phyloP scores from a whole-genome alignment of 2,888 invertebrate genomes.

The Desoria tigrina region DNA sequence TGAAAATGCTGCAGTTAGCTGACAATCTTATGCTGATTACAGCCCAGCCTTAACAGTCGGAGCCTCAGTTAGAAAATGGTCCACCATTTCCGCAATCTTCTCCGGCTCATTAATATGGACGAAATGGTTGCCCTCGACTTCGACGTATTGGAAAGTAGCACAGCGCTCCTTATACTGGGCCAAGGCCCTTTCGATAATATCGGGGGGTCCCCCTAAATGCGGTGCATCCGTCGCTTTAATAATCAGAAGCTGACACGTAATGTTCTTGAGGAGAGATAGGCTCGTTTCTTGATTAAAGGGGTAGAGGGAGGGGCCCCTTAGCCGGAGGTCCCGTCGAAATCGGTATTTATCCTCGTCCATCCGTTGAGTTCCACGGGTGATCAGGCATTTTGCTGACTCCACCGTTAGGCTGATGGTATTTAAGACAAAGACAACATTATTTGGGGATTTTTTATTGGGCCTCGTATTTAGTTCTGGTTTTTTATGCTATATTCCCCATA shows the following conservation, averaged over 20 bases:
- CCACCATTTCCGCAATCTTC: slow-evolving; percentile 34
- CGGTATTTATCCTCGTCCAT: slow-evolving; percentile 41
- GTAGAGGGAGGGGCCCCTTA: slow-evolving; percentile 55
- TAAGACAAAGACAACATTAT: too few species aligned
- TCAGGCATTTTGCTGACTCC: slow-evolving; percentile 5
- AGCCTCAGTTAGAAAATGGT: slow-evolving; percentile 38
- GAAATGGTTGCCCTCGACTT: slow-evolving; percentile 52
- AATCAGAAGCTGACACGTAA: slow-evolving; percentile 57
- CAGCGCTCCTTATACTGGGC: slow-evolving; percentile 45
- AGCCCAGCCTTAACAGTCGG: slow-evolving; percentile 13
- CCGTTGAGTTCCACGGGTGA: slow-evolving; percentile 43
- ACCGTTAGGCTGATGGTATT: slow-evolving; percentile 1
- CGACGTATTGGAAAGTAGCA: slow-evolving; percentile 42
- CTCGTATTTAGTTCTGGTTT: neutral
- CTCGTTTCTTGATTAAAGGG: slow-evolving; percentile 64
- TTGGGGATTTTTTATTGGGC: neutral
- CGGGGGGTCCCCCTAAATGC: slow-evolving; percentile 46
- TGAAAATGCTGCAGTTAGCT: too few species aligned
- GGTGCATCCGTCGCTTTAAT: slow-evolving; percentile 54
- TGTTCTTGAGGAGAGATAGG: slow-evolving; percentile 57
- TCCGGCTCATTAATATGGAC: slow-evolving; percentile 52
- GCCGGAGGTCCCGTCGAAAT: slow-evolving; percentile 53
- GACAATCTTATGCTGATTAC: neutral
- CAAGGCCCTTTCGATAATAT: slow-evolving; percentile 34
- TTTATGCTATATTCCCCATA: too few species aligned